phyloP scores from a whole-genome alignment of 2,113 vertebrate genomes.

The Malurus elegans region DNA sequence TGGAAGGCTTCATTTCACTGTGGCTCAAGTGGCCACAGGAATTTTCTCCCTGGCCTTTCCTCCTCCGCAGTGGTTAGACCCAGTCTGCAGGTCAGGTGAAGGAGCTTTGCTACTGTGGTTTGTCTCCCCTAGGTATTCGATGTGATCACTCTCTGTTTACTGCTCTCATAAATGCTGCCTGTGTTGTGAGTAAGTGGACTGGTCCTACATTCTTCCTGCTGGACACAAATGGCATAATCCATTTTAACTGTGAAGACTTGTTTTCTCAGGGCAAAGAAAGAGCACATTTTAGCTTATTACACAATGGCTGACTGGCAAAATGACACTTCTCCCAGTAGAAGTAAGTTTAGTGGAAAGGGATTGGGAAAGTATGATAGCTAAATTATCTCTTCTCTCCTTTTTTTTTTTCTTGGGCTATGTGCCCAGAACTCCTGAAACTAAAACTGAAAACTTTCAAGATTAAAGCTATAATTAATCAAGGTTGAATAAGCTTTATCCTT shows the following conservation, averaged over 20 bases:
- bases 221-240: background rate
- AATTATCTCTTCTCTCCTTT: background rate
- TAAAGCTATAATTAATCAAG: background rate
- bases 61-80: rapidly evolving
- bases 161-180: background rate
- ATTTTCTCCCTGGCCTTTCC: rapidly evolving
- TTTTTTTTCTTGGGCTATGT: background rate
- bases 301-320: background rate
- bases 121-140: background rate
- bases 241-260: background rate
- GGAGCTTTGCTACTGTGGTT: background rate
- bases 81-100: background rate
- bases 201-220: rapidly evolving
- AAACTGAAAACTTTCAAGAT: background rate
- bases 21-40: rapidly evolving
- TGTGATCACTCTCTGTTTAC: rapidly evolving
- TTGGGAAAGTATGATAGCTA: background rate
- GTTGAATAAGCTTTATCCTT: background rate
- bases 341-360: background rate
- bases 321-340: background rate
- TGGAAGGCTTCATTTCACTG: rapidly evolving
- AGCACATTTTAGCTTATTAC: background rate
- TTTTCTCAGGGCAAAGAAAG: background rate
- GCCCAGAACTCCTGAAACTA: slow-evolving; percentile 18
- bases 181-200: rapidly evolving